phyloP scores from a whole-genome alignment of 2,888 invertebrate genomes.

The Apocheima hispidaria region DNA sequence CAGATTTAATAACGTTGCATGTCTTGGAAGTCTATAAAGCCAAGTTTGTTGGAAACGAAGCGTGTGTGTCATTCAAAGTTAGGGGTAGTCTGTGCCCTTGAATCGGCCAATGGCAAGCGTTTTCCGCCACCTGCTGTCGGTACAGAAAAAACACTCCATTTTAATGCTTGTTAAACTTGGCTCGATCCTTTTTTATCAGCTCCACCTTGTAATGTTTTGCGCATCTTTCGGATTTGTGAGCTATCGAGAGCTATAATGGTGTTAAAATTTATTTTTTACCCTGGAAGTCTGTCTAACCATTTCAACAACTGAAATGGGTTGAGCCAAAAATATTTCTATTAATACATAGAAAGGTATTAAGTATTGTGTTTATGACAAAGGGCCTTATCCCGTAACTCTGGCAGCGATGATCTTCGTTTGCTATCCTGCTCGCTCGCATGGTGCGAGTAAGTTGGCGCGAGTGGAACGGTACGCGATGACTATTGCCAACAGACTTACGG shows the following conservation, averaged over 20 bases:
- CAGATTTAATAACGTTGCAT: conserved; percentile 38
- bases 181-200: conserved; percentile 41
- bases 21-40: conserved; percentile 37
- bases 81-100: conserved; percentile 56
- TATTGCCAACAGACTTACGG: no score
- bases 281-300: neutral
- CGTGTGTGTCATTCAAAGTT: conserved; percentile 54
- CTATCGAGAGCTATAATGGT: conserved; percentile 2
- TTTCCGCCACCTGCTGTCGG: conserved; percentile 52
- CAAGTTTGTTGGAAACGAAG: conserved; percentile 45
- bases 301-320: no score
- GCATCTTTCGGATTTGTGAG: conserved; percentile 42
- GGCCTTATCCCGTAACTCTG: no score
- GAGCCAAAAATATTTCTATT: no score
- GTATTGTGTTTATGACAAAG: no score
- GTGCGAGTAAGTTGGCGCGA: no score
- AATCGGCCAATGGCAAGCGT: conserved; percentile 51
- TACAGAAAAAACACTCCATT: conserved; percentile 41
- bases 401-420: no score
- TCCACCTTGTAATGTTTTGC: conserved; percentile 43
- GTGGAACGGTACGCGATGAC: no score
- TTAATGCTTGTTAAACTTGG: conserved; percentile 45
- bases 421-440: no score
- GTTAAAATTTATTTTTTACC: conserved; percentile 6
- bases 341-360: no score